Base-by-base conservation (phyloP, 2,888 invertebrate species). In the Pandemis cinnamomeana region DNA sequence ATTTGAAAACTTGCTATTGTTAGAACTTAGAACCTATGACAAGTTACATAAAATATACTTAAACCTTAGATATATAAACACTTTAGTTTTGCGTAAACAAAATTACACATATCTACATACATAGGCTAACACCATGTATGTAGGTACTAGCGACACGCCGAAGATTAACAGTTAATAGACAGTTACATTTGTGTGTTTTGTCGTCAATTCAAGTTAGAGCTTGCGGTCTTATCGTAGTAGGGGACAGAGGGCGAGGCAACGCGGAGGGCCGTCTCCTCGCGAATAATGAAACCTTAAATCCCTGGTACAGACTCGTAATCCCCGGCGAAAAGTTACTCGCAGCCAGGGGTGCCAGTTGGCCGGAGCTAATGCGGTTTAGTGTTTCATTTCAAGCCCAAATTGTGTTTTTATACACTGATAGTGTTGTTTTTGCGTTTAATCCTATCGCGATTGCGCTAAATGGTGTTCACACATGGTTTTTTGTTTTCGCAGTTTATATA, bases 281-380 rank as follows among this genome's bases (percentile, higher is more conserved):
- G 86, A 91, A 91, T 93, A 94, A 93, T 93, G 93, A 94, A 93
- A 94, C 93, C 94, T 92, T 93, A 94, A 94, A 94, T 93, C 94
- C 92, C 93, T 92, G 90, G 92, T 92, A 88, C 90, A 89, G 86
- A 91, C 88, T 93, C 91, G 89, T 93, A 94, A 94, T 94, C 94
- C 93, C 91, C 88, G 91, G 89, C 91, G 91, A 91, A 89, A 89
- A 88, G 89, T 88, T 86, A 87, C 27, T 58, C 55, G 86, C 85
- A 87, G 27, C 27, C 27, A 36, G 92, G 91, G 89, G 91, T 89
- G 91, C 85, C 92, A 94, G 91, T 94, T 91, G 91, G 92, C 91
- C 89, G 89, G 79, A 87, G 84, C 91, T 93, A 93, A 94, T 93
- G 91, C 81, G 93, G 92, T 93, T 93, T 93, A 91, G 88, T 91